These are phyloP conservation scores for Platerodrilus igneus DNA, from an alignment of 2,888 invertebrate species.

Conservation along the genomic window DNA sequence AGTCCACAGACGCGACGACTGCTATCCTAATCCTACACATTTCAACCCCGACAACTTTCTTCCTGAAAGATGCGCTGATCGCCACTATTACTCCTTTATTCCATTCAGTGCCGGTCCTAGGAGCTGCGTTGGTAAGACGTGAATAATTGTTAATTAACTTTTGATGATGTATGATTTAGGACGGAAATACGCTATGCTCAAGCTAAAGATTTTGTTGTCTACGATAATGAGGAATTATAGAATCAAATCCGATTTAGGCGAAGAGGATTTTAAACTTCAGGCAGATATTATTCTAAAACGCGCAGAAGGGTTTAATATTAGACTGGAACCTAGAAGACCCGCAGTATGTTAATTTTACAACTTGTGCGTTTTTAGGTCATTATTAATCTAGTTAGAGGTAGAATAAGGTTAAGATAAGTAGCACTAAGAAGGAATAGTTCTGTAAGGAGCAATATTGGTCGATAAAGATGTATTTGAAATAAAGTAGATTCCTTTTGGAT, in stretches of 20 bases:
- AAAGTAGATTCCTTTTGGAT: too few species aligned
- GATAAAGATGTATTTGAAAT: too few species aligned
- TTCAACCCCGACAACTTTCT: slow-evolving; percentile 79
- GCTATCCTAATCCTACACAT: slow-evolving; percentile 64
- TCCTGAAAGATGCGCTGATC: slow-evolving; percentile 67
- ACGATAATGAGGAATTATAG: slow-evolving; percentile 67
- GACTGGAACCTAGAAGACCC: slow-evolving; percentile 60
- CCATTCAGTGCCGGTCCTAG: slow-evolving; percentile 79
- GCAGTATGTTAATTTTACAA: background rate
- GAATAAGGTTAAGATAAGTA: too few species aligned
- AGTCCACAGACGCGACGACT: slow-evolving; percentile 61
- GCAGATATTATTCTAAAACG: slow-evolving; percentile 72
- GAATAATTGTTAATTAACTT: slow-evolving; percentile 27
- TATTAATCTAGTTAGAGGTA: too few species aligned
- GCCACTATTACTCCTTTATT: slow-evolving; percentile 75
- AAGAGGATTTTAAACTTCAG: slow-evolving; percentile 63
- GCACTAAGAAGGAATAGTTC: too few species aligned
- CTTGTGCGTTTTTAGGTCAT: too few species aligned
- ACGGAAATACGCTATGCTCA: slow-evolving; percentile 75
- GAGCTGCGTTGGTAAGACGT: slow-evolving; percentile 71
- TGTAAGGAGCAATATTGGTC: too few species aligned
- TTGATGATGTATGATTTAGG: too few species aligned
- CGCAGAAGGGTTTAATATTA: slow-evolving; percentile 68
- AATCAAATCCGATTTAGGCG: slow-evolving; percentile 58
- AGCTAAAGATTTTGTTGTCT: slow-evolving; percentile 68